These are phyloP conservation scores for Andrena chrysosceles DNA, from an alignment of 2,888 invertebrate genomes.

Conservation along the genomic window DNA sequence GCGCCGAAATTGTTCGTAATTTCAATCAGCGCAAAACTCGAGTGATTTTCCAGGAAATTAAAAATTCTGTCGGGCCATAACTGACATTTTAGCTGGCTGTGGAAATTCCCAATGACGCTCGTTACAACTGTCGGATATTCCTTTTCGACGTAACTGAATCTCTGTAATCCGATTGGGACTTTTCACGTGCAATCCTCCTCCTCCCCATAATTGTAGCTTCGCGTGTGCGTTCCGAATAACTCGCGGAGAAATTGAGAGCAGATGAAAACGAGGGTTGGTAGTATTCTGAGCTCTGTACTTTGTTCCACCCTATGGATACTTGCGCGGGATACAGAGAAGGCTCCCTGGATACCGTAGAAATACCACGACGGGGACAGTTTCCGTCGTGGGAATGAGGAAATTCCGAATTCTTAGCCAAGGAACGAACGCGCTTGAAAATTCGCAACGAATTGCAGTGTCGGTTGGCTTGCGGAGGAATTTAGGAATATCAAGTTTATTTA, in stretches of 20 bases:
- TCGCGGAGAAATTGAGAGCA: background rate
- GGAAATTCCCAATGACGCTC: background rate
- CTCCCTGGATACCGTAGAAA: conserved; percentile 56
- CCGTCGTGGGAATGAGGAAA: conserved; percentile 63
- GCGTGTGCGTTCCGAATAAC: too few relatives aligned
- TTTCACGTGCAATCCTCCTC: background rate
- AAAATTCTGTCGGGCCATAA: background rate
- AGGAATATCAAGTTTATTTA: background rate
- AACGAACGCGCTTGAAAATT: conserved; percentile 34
- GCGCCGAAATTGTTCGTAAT: conserved; percentile 17
- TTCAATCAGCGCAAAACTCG: conserved; percentile 27
- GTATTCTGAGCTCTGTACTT: background rate
- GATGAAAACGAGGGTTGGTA: background rate
- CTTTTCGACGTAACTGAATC: background rate
- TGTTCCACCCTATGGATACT: background rate
- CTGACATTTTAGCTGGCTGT: background rate
- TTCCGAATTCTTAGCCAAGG: conserved; percentile 59
- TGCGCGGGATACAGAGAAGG: background rate
- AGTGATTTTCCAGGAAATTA: background rate
- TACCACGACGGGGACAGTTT: conserved; percentile 64
- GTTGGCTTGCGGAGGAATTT: background rate
- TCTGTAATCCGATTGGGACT: background rate
- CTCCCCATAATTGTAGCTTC: too few relatives aligned
- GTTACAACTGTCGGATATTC: background rate
- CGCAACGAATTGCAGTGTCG: conserved; percentile 40